These are phyloP conservation scores for Agrochola litura DNA, from an alignment of 2,888 invertebrate genomes.

Conservation along the genomic window DNA sequence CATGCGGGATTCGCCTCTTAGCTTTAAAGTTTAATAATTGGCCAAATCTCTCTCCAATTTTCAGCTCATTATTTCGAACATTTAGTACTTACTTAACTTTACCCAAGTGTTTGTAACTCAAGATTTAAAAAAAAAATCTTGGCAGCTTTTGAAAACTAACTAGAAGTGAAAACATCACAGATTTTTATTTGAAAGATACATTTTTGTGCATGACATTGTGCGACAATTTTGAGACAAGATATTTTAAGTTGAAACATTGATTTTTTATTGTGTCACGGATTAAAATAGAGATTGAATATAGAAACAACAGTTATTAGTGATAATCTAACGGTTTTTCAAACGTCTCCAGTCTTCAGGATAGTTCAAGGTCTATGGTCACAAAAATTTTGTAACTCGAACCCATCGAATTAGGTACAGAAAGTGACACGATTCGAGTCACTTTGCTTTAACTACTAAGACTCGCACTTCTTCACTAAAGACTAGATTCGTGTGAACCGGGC, in stretches of 20 bases:
- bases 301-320: slow-evolving; percentile 61
- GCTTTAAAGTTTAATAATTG: neutral
- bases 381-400: neutral
- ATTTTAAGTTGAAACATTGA: slow-evolving; percentile 40
- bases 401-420: neutral
- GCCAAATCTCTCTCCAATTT: slow-evolving; percentile 11
- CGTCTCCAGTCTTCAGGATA: slow-evolving; percentile 18
- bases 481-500: slow-evolving; percentile 34
- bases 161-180: slow-evolving; percentile 46
- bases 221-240: slow-evolving; percentile 45
- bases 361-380: neutral
- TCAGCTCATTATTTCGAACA: slow-evolving; percentile 15
- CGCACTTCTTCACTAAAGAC: slow-evolving; percentile 17
- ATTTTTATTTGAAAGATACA: slow-evolving; percentile 34
- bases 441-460: neutral
- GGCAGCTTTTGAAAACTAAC: slow-evolving; percentile 34
- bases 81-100: slow-evolving; percentile 43
- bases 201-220: slow-evolving; percentile 65
- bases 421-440: neutral
- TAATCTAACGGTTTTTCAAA: slow-evolving; percentile 48
- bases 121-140: slow-evolving; percentile 18
- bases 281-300: slow-evolving; percentile 62
- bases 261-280: slow-evolving; percentile 37
- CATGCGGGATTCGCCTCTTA: neutral
- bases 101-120: slow-evolving; percentile 28